phyloP scores from a whole-genome alignment of 2,888 invertebrate species.

The Balanococcus diminutus region DNA sequence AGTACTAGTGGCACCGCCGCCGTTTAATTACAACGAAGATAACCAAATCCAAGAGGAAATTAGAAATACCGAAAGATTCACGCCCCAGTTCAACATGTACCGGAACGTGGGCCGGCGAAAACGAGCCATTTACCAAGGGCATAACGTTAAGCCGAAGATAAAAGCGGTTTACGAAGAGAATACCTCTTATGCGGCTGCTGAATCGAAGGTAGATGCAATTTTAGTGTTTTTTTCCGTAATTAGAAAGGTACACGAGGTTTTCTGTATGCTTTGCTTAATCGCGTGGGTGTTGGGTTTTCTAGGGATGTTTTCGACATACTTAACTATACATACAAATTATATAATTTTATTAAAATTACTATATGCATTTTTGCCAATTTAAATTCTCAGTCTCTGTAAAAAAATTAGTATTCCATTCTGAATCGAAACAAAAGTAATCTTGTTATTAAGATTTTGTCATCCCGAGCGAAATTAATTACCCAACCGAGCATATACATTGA shows the following conservation, averaged over 20 bases:
- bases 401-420: neutral
- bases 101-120: constrained; percentile 37
- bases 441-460: neutral
- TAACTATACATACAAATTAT: too few relatives aligned
- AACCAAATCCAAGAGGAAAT: constrained; percentile 48
- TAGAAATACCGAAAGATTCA: constrained; percentile 47
- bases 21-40: constrained; percentile 46
- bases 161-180: constrained; percentile 14
- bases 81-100: constrained; percentile 43
- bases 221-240: neutral
- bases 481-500: neutral
- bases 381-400: neutral
- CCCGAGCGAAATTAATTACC: neutral
- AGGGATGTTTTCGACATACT: too few relatives aligned
- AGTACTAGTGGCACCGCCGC: constrained; percentile 49
- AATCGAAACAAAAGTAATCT: neutral
- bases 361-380: too few relatives aligned
- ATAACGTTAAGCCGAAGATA: constrained; percentile 33
- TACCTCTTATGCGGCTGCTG: neutral
- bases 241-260: neutral
- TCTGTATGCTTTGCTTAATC: neutral
- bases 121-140: constrained; percentile 39
- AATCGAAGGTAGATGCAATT: neutral
- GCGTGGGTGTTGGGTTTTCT: too few relatives aligned
- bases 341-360: too few relatives aligned